Conservation (phyloP, 2,797 vertebrate genomes). For the Phoebastria nigripes region DNA sequence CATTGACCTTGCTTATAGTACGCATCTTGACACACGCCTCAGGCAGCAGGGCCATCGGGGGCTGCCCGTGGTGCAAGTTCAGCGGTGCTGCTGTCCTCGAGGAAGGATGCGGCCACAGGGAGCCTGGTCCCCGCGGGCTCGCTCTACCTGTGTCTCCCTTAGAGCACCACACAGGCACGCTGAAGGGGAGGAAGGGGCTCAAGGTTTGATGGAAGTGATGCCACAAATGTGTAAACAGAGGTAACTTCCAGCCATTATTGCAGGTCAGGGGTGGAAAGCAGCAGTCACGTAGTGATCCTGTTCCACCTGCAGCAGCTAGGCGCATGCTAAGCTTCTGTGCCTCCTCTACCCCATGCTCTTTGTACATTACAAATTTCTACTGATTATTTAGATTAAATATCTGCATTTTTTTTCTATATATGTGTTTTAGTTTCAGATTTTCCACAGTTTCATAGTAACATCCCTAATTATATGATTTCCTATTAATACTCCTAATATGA, state of each 20-base stretch:
- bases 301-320: background rate
- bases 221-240: accelerated
- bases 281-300: background rate
- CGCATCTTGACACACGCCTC: accelerated
- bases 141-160: background rate
- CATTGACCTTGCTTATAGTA: background rate
- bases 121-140: accelerated
- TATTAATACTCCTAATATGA: background rate
- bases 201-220: accelerated
- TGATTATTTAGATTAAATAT: background rate
- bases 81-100: accelerated
- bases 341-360: background rate
- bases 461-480: background rate
- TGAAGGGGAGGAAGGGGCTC: background rate
- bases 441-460: background rate
- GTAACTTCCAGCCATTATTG: background rate
- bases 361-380: background rate
- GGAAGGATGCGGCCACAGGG: accelerated
- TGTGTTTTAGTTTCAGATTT: background rate
- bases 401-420: accelerated
- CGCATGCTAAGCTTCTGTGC: background rate
- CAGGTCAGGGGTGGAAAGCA: background rate
- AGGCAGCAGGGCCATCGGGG: accelerated
- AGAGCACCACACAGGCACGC: accelerated
- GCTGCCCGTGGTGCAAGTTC: accelerated